These are phyloP conservation scores for Noctua janthe DNA, from an alignment of 2,888 invertebrate species.

Conservation along the genomic window DNA sequence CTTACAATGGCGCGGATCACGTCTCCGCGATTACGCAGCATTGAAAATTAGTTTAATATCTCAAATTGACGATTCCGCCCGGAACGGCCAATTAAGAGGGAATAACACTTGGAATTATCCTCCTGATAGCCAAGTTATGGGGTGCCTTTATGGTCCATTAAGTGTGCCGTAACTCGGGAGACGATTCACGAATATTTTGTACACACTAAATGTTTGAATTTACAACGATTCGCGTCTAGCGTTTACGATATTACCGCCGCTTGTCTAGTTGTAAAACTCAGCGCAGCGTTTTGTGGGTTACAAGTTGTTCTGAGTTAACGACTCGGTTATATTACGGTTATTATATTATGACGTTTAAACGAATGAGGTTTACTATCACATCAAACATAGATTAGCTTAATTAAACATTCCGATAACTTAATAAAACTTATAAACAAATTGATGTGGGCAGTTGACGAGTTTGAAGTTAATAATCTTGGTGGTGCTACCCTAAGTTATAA, in stretches of 20 bases:
- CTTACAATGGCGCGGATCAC: slow-evolving; percentile 77
- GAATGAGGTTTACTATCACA: slow-evolving; percentile 40
- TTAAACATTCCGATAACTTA: slow-evolving; percentile 55
- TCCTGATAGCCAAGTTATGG: slow-evolving; percentile 89
- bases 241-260: slow-evolving; percentile 58
- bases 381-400: slow-evolving; percentile 50
- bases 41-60: slow-evolving; percentile 91
- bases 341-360: slow-evolving; percentile 62
- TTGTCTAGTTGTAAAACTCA: slow-evolving; percentile 61
- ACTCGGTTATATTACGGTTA: slow-evolving; percentile 64
- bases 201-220: slow-evolving; percentile 76
- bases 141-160: slow-evolving; percentile 89
- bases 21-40: slow-evolving; percentile 87
- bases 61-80: slow-evolving; percentile 89
- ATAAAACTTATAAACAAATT: slow-evolving; percentile 49
- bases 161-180: slow-evolving; percentile 75
- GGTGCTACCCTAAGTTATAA: slow-evolving; percentile 53
- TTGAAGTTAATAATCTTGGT: slow-evolving; percentile 54
- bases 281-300: slow-evolving; percentile 56
- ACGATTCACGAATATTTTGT: slow-evolving; percentile 76
- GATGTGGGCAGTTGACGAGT: slow-evolving; percentile 49
- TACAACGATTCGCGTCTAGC: slow-evolving; percentile 65
- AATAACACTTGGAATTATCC: slow-evolving; percentile 88
- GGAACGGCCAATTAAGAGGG: slow-evolving; percentile 89
- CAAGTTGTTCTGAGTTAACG: slow-evolving; percentile 65